Evolutionary conservation across 1,140 invertebrate species (phyloP), one percentile per base, ranked within the genome.

Genomic region (Pseudomyrmex gracilis): DNA sequence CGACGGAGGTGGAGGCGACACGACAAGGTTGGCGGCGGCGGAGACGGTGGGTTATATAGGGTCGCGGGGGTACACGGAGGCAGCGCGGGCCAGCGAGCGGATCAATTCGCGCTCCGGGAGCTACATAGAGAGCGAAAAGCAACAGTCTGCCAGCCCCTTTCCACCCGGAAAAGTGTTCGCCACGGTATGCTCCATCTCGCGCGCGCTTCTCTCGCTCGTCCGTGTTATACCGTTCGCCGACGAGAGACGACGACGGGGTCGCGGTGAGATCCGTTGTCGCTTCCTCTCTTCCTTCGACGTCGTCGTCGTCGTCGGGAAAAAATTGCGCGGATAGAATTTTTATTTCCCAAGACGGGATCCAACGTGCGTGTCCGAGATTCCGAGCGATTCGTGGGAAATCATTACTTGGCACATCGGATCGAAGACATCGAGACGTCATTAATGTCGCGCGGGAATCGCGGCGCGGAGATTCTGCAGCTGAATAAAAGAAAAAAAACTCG

Each of bases 31-130:
- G 82, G 64, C 76, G 87, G 87, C 9, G 49, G 63, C 51, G 57
- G 64, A 20, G 60, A 47, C 43, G 80, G 45, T 73, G 77, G 83
- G 60, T 84, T 80, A 71, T 34, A 34, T 5, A 85, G 85, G 83
- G 80, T 86, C 74, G 61, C 73, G 86, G 85, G 73, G 83, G 70
- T 84, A 85, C 58, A 74, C 61, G 49, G 64, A 85, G 80, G 87
- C 47, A 63, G 84, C 64, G 78, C 70, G 85, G 84, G 73, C 88
- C 83, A 67, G 77, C 82, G 82, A 86, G 70, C 83, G 90, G 90
- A 91, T 91, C 90, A 91, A 91, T 91, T 91, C 90, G 84, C 80
- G 76, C 80, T 85, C 73, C 66, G 83, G 85, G 66, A 83, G 83
- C 84, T 91, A 83, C 84, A 71, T 77, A 80, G 66, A 67, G 84